Evolutionary conservation across 2,888 invertebrate species (phyloP), one percentile per base, ranked within the genome.

Genomic region (Apotomis turbidana): DNA sequence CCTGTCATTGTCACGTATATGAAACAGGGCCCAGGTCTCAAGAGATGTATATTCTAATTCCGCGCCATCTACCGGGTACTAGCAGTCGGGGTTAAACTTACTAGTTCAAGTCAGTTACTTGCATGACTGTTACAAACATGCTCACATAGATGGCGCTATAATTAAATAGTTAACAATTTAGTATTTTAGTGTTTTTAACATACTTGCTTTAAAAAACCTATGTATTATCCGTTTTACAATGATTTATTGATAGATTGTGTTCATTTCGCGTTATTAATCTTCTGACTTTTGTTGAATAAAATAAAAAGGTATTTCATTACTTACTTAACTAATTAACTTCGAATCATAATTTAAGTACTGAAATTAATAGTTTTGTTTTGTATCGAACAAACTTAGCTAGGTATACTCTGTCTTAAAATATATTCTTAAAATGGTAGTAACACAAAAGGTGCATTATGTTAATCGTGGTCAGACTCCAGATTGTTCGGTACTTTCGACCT

Each of bases 401-500:
- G n/a, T n/a, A 44, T 49, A 49, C 49, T 49, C 6, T 41, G 6
- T 46, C 0, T 8, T 4, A 8, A 46, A 46, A 46, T 8, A 9
- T 46, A 4, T 41, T 6, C 41, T 6, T 41, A 41, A 5, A 49
- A 9, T 10, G 5, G 41, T 8, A 38, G 15, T 63, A 9, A 44
- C 52, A 61, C 41, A 68, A 46, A 55, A 70, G 51, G 41, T 63
- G 62, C 55, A 55, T 12, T 49, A 68, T 63, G 52, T 52, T 54
- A 59, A 73, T 66, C 68, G 58, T 74, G 74, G 71, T 72, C 71
- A 74, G 58, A 54, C 62, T 68, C 68, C 62, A 72, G 68, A 68
- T 68, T 72, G 72, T 68, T 68, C 68, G 52, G 72, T 72, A 72
- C 76, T 76, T 76, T 76, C 70, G 73, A 61, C 76, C 76, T 74